A percentile compares a stretch with the other conserved stretches of the same genome.
phyloP scores from a whole-genome alignment of 2,797 vertebrate genomes.

The Mormyrops boulengeri region DNA sequence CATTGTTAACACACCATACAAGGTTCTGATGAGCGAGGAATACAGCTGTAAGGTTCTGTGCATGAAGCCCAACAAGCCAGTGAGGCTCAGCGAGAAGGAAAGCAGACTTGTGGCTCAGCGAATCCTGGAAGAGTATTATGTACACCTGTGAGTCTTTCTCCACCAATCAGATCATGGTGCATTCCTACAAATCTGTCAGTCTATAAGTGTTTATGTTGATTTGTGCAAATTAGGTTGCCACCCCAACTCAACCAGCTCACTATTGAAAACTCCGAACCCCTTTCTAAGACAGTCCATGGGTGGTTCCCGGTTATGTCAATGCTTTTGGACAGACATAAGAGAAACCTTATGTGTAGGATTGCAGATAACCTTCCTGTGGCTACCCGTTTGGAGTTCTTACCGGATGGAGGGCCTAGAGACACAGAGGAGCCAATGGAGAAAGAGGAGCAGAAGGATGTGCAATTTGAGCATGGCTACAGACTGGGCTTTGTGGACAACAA shows the following conservation, averaged over 20 bases:
- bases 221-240: background rate
- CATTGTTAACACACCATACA: constrained; percentile 90
- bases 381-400: constrained; percentile 84
- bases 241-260: background rate
- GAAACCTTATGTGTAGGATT: constrained; percentile 64
- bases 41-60: constrained; percentile 89
- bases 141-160: constrained; percentile 81
- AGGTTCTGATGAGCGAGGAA: constrained; percentile 80
- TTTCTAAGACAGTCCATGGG: background rate
- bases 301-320: background rate
- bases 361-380: constrained; percentile 97
- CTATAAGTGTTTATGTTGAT: background rate
- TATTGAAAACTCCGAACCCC: background rate
- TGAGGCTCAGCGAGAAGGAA: constrained; percentile 64
- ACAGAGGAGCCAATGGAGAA: constrained; percentile 80
- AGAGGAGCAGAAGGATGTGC: constrained; percentile 65
- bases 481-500: constrained; percentile 84
- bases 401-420: constrained; percentile 65
- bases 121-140: constrained; percentile 91
- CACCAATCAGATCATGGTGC: background rate
- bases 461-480: constrained; percentile 95
- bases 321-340: background rate
- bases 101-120: constrained; percentile 87
- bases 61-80: constrained; percentile 53
- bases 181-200: background rate